A percentile compares a stretch with the other conserved stretches of the same genome.
Evolutionary conservation across 2,797 vertebrate species (phyloP).

Genomic region (Chaunax sp.): DNA sequence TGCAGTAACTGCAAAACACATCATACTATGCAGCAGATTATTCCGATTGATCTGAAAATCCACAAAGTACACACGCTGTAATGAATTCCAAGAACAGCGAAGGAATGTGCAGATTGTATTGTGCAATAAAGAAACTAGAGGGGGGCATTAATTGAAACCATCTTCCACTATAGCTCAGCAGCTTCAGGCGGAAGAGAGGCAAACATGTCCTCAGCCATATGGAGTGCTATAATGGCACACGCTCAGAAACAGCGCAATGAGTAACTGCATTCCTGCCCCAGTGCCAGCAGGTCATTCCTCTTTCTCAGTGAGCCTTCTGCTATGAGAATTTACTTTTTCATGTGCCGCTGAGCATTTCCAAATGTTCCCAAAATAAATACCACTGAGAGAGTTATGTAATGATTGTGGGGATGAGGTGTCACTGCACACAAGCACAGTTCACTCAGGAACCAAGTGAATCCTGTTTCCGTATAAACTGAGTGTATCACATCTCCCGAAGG

Average conservation of each 20-base stretch:
- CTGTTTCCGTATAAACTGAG: constrained; percentile 28
- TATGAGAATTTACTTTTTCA: constrained; percentile 59
- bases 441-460: constrained; percentile 46
- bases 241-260: constrained; percentile 71
- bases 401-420: constrained; percentile 50
- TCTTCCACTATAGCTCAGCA: constrained; percentile 65
- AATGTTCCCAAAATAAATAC: constrained; percentile 71
- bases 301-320: constrained; percentile 47
- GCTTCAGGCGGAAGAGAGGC: constrained; percentile 64
- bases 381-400: constrained; percentile 63
- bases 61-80: constrained; percentile 48
- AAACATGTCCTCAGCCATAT: constrained; percentile 76
- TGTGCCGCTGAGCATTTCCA: constrained; percentile 66
- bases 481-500: constrained; percentile 31
- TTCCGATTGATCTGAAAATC: constrained; percentile 44
- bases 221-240: constrained; percentile 68
- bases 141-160: constrained; percentile 84
- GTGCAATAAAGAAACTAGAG: constrained; percentile 76
- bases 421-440: constrained; percentile 23
- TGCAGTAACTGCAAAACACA: constrained; percentile 22
- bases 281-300: constrained; percentile 68
- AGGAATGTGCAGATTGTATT: constrained; percentile 76
- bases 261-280: constrained; percentile 66
- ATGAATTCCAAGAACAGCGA: constrained; percentile 61
- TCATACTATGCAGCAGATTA: constrained; percentile 20